A percentile compares a stretch with the other conserved stretches of the same genome.
Conservation (phyloP, 2,113 vertebrate species). For the Sinocyclocheilus grahami region DNA sequence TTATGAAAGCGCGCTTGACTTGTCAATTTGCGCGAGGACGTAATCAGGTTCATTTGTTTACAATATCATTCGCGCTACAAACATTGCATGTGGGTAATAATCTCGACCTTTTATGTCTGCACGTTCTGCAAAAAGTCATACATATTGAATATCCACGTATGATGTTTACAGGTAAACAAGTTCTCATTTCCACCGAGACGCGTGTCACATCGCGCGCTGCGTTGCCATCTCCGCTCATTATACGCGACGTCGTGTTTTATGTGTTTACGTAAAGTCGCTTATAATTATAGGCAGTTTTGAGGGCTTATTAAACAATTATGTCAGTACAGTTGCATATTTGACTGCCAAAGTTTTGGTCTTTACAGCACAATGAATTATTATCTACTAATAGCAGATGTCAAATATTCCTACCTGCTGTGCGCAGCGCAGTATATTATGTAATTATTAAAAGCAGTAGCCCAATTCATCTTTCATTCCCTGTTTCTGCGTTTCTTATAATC, state of each 20-base stretch:
- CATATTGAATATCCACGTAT: not conserved
- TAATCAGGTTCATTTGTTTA: not conserved
- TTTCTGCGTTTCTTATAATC: not conserved
- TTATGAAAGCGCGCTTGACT: not conserved
- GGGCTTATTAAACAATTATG: not conserved
- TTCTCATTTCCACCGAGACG: not conserved
- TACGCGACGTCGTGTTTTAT: not conserved
- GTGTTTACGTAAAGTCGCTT: not conserved
- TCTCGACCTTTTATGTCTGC: not conserved
- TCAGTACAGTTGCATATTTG: not conserved
- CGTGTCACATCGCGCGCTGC: slow-evolving; percentile 6
- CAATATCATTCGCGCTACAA: not conserved
- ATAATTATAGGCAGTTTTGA: not conserved
- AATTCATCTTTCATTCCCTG: not conserved
- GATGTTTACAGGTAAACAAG: slow-evolving; percentile 18
- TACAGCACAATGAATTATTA: not conserved
- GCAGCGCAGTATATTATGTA: not conserved
- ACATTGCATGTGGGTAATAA: not conserved
- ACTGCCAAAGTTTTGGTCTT: not conserved
- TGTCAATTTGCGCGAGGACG: not conserved
- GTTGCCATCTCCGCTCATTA: not conserved
- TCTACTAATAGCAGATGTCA: not conserved
- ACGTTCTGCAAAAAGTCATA: not conserved
- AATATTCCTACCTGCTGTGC: not conserved
- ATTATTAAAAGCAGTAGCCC: not conserved